Evolutionary conservation across 2,797 vertebrate genomes (phyloP).

Genomic region (Liasis olivaceus): DNA sequence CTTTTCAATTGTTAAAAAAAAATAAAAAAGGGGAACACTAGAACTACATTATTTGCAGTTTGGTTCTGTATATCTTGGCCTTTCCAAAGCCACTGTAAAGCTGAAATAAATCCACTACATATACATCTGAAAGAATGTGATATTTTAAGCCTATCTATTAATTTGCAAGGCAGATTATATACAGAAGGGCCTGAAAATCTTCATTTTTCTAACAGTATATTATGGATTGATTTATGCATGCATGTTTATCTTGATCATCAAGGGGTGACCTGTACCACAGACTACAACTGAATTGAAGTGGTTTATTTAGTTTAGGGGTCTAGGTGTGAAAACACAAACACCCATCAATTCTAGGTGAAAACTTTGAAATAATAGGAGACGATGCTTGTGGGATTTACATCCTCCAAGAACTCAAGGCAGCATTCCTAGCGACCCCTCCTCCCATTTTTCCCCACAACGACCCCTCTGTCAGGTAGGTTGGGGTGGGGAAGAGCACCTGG

Average conservation of each 20-base stretch:
- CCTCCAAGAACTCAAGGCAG: neutral
- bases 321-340: neutral
- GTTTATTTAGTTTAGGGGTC: neutral
- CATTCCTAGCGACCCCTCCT: neutral
- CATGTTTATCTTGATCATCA: neutral
- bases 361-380: neutral
- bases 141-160: constrained; percentile 29
- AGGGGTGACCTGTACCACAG: no score
- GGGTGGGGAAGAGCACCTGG: neutral
- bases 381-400: neutral
- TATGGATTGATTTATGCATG: neutral
- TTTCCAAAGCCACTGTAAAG: neutral
- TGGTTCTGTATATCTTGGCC: neutral
- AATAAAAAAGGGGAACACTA: neutral
- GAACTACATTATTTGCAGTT: constrained; percentile 16
- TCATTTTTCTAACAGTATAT: neutral
- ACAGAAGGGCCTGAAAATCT: neutral
- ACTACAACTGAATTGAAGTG: neutral
- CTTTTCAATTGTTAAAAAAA: constrained; percentile 19
- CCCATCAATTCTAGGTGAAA: neutral
- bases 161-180: neutral
- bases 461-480: neutral
- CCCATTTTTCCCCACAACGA: neutral
- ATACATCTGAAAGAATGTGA: constrained; percentile 29
- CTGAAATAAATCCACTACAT: neutral